Evolutionary conservation across 2,113 vertebrate genomes (phyloP).

Genomic region (Erythrolamprus reginae): DNA sequence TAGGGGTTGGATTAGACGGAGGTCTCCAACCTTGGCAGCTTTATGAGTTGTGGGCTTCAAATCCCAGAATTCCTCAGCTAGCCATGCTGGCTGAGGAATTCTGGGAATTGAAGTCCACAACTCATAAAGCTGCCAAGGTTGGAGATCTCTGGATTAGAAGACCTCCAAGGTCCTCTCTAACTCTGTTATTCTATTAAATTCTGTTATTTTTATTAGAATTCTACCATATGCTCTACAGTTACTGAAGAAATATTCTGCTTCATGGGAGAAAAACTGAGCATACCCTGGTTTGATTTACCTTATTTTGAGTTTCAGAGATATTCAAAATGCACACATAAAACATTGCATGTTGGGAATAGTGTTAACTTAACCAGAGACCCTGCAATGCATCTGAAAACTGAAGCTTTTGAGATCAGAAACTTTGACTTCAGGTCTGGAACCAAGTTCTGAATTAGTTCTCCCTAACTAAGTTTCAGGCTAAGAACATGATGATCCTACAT

Average conservation of each 20-base stretch:
- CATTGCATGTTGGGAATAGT: not conserved
- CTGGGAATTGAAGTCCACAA: no score
- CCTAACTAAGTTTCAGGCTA: not conserved
- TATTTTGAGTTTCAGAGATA: not conserved
- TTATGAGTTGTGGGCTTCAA: no score
- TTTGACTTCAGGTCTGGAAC: not conserved
- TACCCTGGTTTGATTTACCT: no score
- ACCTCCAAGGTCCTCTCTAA: not conserved
- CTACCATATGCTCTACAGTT: not conserved
- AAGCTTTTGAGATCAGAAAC: not conserved
- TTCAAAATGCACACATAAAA: not conserved
- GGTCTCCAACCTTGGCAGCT: no score
- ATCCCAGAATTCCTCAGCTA: no score
- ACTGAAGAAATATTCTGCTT: not conserved
- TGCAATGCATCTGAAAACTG: not conserved
- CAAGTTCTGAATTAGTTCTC: not conserved
- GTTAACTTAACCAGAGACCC: not conserved
- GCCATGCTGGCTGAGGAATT: no score
- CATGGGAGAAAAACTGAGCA: not conserved
- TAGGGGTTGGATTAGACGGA: no score
- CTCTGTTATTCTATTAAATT: not conserved
- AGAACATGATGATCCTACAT: not conserved
- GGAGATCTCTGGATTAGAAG: no score
- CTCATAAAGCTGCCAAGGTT: no score
- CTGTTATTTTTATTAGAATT: not conserved